These are phyloP conservation scores for Pimpla rufipes DNA, from an alignment of 2,888 invertebrate species.

Conservation along the genomic window DNA sequence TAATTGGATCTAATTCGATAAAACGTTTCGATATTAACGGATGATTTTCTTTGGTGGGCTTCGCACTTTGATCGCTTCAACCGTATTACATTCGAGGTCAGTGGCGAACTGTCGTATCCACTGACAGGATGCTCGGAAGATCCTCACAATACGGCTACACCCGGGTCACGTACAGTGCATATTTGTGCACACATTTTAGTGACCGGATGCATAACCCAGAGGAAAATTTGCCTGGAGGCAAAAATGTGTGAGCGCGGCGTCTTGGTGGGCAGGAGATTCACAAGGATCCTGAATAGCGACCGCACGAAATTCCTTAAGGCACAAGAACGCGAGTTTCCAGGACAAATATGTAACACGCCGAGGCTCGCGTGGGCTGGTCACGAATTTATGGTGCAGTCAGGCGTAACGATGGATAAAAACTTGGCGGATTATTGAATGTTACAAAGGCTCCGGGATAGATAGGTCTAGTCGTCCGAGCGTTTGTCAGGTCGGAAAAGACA, in stretches of 20 bases:
- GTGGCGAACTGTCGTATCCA: constrained; percentile 16
- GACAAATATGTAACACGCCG: constrained; percentile 16
- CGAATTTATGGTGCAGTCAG: constrained; percentile 52
- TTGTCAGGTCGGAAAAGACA: constrained; percentile 11
- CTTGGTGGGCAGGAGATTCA: constrained; percentile 51
- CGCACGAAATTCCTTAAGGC: constrained; percentile 61
- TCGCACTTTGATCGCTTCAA: constrained; percentile 27
- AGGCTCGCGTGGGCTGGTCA: constrained; percentile 24
- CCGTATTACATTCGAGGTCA: constrained; percentile 22
- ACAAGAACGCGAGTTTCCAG: constrained; percentile 51
- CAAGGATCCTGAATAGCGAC: constrained; percentile 48
- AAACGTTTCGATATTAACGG: neutral
- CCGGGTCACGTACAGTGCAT: neutral
- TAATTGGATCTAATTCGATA: neutral
- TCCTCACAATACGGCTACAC: neutral
- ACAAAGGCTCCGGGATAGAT: constrained; percentile 35
- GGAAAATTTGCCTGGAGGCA: neutral
- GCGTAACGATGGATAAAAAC: constrained; percentile 39
- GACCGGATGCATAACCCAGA: constrained; percentile 28
- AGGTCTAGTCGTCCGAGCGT: constrained; percentile 48
- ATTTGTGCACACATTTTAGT: neutral
- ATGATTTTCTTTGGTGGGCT: constrained; percentile 24
- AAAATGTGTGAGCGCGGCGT: constrained; percentile 4
- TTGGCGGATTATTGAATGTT: constrained; percentile 57
- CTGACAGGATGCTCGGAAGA: neutral